Evolutionary conservation across 2,888 invertebrate genomes (phyloP).

Genomic region (Nycteola revayana): DNA sequence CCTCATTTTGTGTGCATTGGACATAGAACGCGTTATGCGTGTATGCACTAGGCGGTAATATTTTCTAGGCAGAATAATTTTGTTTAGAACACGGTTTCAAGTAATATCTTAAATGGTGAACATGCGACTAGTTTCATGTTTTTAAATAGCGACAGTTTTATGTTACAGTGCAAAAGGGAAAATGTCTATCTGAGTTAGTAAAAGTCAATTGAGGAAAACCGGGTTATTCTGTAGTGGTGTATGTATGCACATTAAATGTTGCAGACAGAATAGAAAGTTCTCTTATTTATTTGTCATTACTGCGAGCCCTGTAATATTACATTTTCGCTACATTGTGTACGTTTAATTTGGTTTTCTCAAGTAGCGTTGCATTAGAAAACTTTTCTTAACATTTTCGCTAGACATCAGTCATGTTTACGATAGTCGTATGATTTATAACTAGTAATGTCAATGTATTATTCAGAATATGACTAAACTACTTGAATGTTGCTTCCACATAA

Average conservation of each 20-base stretch:
- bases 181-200: slow-evolving; percentile 7
- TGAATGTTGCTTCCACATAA: too few relatives aligned
- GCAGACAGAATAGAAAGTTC: slow-evolving; percentile 20
- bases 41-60: slow-evolving; percentile 37
- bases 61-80: slow-evolving; percentile 69
- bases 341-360: too few relatives aligned
- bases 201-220: slow-evolving; percentile 6
- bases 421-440: too few relatives aligned
- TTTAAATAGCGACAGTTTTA: slow-evolving; percentile 16
- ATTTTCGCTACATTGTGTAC: too few relatives aligned
- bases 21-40: slow-evolving; percentile 34
- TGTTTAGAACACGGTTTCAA: slow-evolving; percentile 59
- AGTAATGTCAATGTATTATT: too few relatives aligned
- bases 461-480: too few relatives aligned
- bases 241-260: not conserved
- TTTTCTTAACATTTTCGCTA: too few relatives aligned
- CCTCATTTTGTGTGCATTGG: slow-evolving; percentile 40
- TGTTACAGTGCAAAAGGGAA: slow-evolving; percentile 13
- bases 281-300: slow-evolving; percentile 12
- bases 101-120: slow-evolving; percentile 60
- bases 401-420: too few relatives aligned
- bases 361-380: too few relatives aligned
- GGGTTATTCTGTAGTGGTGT: slow-evolving; percentile 4
- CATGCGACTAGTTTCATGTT: slow-evolving; percentile 26
- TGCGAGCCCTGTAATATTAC: slow-evolving; percentile 5